Conservation (phyloP, 2,113 vertebrate species). For the Pantherophis guttatus region DNA sequence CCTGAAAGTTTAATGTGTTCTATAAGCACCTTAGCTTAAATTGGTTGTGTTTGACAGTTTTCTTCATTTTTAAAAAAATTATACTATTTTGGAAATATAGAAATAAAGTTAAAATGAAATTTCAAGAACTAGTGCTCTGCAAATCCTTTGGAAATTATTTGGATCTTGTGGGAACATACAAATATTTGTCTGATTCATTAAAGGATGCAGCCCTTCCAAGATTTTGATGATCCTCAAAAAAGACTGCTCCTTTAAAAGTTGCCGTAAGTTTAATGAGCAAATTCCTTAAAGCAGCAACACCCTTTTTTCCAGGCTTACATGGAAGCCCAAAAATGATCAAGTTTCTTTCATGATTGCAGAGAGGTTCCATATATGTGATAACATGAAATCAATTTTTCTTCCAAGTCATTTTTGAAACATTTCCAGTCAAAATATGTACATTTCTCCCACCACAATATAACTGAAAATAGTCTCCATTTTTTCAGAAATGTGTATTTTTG, state of each 20-base stretch:
- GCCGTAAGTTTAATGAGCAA: neutral
- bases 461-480: neutral
- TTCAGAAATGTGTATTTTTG: neutral
- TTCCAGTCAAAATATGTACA: neutral
- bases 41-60: neutral
- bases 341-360: neutral
- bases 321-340: neutral
- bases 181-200: neutral
- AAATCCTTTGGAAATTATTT: neutral
- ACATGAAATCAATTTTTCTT: neutral
- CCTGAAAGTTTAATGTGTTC: neutral
- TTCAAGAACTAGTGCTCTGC: neutral
- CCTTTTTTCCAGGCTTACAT: neutral
- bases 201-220: neutral
- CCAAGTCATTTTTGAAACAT: neutral
- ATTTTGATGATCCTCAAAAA: neutral
- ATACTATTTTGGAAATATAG: neutral
- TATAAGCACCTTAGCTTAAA: neutral
- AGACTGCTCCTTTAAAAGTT: neutral
- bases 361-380: neutral
- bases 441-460: neutral
- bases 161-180: neutral
- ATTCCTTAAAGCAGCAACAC: neutral
- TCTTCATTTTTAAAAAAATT: neutral
- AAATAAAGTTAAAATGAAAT: neutral